phyloP scores from a whole-genome alignment of 2,113 vertebrate genomes.

The Percopsis transmontana region DNA sequence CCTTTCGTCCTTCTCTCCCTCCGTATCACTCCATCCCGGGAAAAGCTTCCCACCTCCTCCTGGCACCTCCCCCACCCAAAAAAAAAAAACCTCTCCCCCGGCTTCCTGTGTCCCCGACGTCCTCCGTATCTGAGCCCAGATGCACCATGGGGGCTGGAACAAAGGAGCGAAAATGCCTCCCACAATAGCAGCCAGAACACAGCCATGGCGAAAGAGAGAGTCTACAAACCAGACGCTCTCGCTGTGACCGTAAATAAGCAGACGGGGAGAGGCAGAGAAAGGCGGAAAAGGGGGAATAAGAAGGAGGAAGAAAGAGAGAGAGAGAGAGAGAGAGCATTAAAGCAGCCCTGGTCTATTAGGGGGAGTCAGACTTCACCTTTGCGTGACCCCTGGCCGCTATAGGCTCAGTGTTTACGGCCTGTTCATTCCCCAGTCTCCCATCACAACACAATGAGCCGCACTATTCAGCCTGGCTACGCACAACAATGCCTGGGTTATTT shows the following conservation, averaged over 20 bases:
- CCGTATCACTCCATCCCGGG: conserved; percentile 56
- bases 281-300: conserved; percentile 20
- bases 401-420: conserved; percentile 76
- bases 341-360: conserved; percentile 54
- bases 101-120: conserved; percentile 71
- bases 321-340: conserved; percentile 33
- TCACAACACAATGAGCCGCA: conserved; percentile 75
- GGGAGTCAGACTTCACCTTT: conserved; percentile 75
- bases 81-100: background rate
- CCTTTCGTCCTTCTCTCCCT: conserved; percentile 33
- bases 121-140: conserved; percentile 78
- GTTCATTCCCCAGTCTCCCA: conserved; percentile 73
- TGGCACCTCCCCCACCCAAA: conserved; percentile 26
- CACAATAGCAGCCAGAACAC: conserved; percentile 76
- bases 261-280: conserved; percentile 44
- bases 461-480: conserved; percentile 61
- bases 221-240: conserved; percentile 70
- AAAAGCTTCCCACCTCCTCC: conserved; percentile 61
- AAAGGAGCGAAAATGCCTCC: conserved; percentile 80
- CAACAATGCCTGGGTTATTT: conserved; percentile 79
- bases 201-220: conserved; percentile 60
- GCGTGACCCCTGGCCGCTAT: conserved; percentile 71
- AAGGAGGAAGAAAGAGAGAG: conserved; percentile 33
- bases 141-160: conserved; percentile 78
- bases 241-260: conserved; percentile 75